These are phyloP conservation scores for Tretioscincus oriximinensis DNA, from an alignment of 2,113 vertebrate genomes.

Conservation along the genomic window DNA sequence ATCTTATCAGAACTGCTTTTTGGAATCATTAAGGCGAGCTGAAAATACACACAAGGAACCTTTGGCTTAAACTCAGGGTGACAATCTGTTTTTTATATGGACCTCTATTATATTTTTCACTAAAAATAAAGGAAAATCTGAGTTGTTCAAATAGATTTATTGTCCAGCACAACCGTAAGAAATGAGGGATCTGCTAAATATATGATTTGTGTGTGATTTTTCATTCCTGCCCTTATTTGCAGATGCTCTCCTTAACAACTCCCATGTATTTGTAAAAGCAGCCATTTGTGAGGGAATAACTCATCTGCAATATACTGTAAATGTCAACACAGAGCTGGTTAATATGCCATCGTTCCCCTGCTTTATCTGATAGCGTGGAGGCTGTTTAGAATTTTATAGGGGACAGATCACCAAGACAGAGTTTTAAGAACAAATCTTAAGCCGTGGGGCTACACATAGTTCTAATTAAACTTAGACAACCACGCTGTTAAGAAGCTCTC, in stretches of 20 bases:
- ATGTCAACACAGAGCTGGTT: slow-evolving; percentile 10
- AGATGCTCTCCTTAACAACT: neutral
- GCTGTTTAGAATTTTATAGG: slow-evolving; percentile 6
- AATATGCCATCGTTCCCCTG: neutral
- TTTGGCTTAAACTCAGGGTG: neutral
- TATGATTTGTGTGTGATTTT: neutral
- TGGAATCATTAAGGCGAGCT: neutral
- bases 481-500: neutral
- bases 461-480: slow-evolving; percentile 2
- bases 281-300: slow-evolving; percentile 16
- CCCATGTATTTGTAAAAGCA: slow-evolving; percentile 3
- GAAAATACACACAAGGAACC: neutral
- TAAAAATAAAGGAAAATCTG: neutral
- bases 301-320: slow-evolving; percentile 7
- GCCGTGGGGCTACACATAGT: neutral
- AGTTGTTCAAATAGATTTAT: neutral
- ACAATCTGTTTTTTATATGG: neutral
- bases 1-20: neutral
- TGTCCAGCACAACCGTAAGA: neutral
- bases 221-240: neutral
- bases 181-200: neutral
- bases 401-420: neutral
- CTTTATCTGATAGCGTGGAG: slow-evolving; percentile 11
- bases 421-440: neutral
- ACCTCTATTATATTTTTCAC: neutral